Evolutionary conservation across 2,113 vertebrate species (phyloP).

Genomic region (Uria lomvia): DNA sequence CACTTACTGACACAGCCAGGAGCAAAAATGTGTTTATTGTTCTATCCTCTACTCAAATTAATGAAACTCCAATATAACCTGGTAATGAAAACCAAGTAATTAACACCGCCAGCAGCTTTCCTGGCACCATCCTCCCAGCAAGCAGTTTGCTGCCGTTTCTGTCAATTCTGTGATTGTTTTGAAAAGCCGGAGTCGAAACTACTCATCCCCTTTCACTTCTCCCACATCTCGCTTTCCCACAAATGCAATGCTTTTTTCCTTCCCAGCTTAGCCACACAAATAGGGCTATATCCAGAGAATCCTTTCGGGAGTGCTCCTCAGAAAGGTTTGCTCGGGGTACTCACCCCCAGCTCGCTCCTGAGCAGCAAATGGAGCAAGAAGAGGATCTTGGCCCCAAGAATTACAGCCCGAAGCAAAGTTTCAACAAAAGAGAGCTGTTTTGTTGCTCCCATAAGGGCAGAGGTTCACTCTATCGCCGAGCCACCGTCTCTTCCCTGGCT

Average conservation of each 20-base stretch:
- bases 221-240: fast-evolving
- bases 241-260: fast-evolving
- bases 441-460: not conserved
- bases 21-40: not conserved
- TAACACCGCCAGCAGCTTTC: not conserved
- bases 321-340: not conserved
- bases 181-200: not conserved
- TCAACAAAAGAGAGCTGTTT: not conserved
- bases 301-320: not conserved
- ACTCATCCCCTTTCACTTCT: not conserved
- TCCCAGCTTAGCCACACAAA: not conserved
- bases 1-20: not conserved
- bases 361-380: not conserved
- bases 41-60: not conserved
- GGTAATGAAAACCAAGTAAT: not conserved
- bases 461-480: not conserved
- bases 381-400: not conserved
- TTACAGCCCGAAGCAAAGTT: not conserved
- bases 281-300: not conserved
- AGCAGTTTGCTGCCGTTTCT: not conserved
- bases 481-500: not conserved
- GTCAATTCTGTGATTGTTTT: not conserved
- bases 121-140: not conserved
- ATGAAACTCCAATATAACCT: not conserved
- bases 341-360: not conserved